Base-by-base conservation (phyloP, 2,888 invertebrate genomes). In the Dryobota labecula region DNA sequence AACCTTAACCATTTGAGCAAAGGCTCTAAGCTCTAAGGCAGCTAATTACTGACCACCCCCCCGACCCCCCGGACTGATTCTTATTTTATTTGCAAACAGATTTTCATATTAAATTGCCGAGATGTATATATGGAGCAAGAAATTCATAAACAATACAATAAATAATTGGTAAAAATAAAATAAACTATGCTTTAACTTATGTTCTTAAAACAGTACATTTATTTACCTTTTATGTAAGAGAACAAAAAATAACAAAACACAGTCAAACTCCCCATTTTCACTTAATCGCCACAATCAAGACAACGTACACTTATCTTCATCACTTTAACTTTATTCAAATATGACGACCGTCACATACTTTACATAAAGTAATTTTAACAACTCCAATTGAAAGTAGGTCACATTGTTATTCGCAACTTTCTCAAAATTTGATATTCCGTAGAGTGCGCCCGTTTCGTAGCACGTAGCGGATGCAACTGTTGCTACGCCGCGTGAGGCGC, bases 391-490 rank as follows among this genome's bases (percentile, higher is more conserved):
- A 45, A 75, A 79, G 43, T 85, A 70, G 84, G 84, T 81, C 86
- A 83, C 83, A 84, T 79, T 84, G 73, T 78, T 80, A 79, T 79
- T 67, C 65, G 70, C 69, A 84, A 82, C 67, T 80, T 82, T 63
- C 60, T 45, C 51, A 70, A 69, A 68, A 76, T 72, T 76, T 76
- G 65, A 76, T 79, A 72, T 77, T 69, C 73, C 83, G 87, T 86
- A 67, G 83, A 83, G 79, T 72, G 87, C 95, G 94, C 87, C 94
- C 89, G 95, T 82, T 86, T 87, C 91, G 93, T 89, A 90, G 89
- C 93, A 87, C 90, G 91, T 80, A 82, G 86, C 80, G 88, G 84
- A 85, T 92, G 94, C 94, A 95, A 95, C 95, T 95, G 95, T 95
- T 95, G 94, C 93, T 94, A 93, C 91, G 88, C 72, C 63, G 77